Evolutionary conservation across 2,797 vertebrate species (phyloP).

Genomic region (Fringilla coelebs): DNA sequence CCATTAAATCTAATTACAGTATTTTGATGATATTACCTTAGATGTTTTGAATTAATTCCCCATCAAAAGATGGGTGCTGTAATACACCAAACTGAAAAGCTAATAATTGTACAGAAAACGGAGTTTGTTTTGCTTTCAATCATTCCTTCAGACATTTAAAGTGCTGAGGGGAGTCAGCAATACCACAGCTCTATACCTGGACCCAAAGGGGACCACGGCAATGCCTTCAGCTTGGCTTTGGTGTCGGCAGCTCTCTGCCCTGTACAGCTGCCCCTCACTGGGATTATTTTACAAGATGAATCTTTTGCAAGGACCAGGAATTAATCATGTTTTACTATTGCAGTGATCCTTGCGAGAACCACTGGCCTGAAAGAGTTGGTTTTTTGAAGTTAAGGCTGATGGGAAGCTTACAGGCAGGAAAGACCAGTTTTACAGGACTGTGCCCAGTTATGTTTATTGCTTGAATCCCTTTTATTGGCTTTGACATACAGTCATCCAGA

Average conservation of each 20-base stretch:
- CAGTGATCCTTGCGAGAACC: not conserved
- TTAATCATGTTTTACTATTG: not conserved
- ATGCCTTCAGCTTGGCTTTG: not conserved
- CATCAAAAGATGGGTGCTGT: slow-evolving; percentile 8
- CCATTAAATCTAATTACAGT: slow-evolving; percentile 67
- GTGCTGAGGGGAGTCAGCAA: not conserved
- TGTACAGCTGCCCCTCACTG: not conserved
- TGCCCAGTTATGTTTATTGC: not conserved
- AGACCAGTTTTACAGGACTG: slow-evolving; percentile 17
- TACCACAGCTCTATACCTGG: not conserved
- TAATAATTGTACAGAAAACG: not conserved
- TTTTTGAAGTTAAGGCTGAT: not conserved
- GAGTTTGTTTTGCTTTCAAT: not conserved
- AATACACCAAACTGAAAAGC: slow-evolving; percentile 24
- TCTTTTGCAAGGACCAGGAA: not conserved
- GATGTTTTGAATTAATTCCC: slow-evolving; percentile 13
- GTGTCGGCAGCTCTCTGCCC: not conserved
- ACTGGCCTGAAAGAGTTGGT: not conserved
- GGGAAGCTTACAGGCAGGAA: slow-evolving; percentile 11
- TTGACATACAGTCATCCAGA: slow-evolving; percentile 13
- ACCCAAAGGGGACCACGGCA: not conserved
- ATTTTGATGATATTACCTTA: slow-evolving; percentile 45
- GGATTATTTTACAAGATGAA: not conserved
- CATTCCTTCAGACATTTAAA: not conserved
- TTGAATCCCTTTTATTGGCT: slow-evolving; percentile 24